Evolutionary conservation across 1,140 invertebrate genomes (phyloP).

Genomic region (Danaus melanippus): DNA sequence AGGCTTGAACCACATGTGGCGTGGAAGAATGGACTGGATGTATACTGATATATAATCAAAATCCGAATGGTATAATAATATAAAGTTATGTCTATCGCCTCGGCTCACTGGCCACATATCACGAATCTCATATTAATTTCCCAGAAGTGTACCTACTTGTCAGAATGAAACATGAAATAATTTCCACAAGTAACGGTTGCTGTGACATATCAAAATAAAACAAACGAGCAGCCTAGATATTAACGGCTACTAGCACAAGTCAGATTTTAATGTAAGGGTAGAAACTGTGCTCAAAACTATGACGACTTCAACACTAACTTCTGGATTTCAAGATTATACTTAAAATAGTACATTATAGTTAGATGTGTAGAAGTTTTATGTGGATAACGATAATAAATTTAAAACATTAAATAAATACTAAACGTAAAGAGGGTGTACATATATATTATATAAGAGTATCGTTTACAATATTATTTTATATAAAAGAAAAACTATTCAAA

Average conservation of each 20-base stretch:
- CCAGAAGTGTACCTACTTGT: slow-evolving; percentile 5
- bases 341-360: slow-evolving; percentile 7
- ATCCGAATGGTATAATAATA: slow-evolving; percentile 1
- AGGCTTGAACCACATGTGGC: slow-evolving; percentile 10
- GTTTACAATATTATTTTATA: too few relatives aligned
- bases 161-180: too few relatives aligned
- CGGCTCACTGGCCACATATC: slow-evolving; percentile 52
- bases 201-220: slow-evolving; percentile 38
- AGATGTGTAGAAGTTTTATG: slow-evolving; percentile 11
- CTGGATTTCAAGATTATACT: too few relatives aligned
- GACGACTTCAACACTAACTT: too few relatives aligned
- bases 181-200: slow-evolving; percentile 9
- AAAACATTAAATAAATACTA: slow-evolving; percentile 8
- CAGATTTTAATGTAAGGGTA: slow-evolving; percentile 8
- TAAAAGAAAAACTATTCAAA: too few relatives aligned
- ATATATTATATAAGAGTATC: slow-evolving; percentile 13
- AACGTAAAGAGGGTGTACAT: slow-evolving; percentile 15
- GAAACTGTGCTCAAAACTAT: slow-evolving; percentile 7
- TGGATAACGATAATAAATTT: slow-evolving; percentile 13
- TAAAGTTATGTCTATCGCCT: slow-evolving; percentile 30
- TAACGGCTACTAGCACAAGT: slow-evolving; percentile 14
- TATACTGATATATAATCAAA: slow-evolving; percentile 2
- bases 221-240: slow-evolving; percentile 14
- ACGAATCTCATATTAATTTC: slow-evolving; percentile 47
- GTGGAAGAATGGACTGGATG: slow-evolving; percentile 9